phyloP scores from a whole-genome alignment of 92 coral and sea anemone species.

The Virgularia gustaviana region DNA sequence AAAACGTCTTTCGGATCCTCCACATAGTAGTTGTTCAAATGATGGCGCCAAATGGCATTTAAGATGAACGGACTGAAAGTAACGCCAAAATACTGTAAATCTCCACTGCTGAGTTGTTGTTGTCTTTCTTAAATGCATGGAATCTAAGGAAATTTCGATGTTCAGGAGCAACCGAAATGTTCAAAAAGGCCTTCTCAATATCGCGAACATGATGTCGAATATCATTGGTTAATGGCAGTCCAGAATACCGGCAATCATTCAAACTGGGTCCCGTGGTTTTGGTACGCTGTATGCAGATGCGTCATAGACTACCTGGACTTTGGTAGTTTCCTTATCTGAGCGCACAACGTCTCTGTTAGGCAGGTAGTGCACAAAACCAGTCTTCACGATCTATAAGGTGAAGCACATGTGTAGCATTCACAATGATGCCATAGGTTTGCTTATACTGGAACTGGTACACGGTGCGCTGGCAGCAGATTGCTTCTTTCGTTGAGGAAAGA shows the following conservation, averaged over 20 bases:
- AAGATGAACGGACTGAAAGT: conserved; percentile 55
- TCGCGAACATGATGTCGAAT: no score
- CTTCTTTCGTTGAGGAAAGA: no score
- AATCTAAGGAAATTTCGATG: conserved; percentile 17
- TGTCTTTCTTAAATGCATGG: no score
- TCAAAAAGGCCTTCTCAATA: conserved; percentile 51
- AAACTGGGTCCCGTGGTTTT: background rate
- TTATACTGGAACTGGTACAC: no score
- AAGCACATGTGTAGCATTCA: conserved; percentile 9
- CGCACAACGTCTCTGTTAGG: background rate
- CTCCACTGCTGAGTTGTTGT: no score
- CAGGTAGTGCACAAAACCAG: no score
- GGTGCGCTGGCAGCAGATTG: no score
- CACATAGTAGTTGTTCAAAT: conserved; percentile 2
- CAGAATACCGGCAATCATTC: background rate
- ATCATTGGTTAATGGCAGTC: no score
- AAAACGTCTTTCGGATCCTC: background rate
- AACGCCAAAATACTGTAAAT: conserved; percentile 41
- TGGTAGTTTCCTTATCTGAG: no score
- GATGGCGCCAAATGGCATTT: conserved; percentile 47
- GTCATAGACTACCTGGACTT: no score
- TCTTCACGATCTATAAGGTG: no score
- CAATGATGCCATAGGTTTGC: conserved; percentile 7
- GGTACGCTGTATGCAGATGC: background rate
- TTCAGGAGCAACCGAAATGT: conserved; percentile 25